Conservation (phyloP, 2,888 invertebrate species). For the Cryptophagus acutangulus region DNA sequence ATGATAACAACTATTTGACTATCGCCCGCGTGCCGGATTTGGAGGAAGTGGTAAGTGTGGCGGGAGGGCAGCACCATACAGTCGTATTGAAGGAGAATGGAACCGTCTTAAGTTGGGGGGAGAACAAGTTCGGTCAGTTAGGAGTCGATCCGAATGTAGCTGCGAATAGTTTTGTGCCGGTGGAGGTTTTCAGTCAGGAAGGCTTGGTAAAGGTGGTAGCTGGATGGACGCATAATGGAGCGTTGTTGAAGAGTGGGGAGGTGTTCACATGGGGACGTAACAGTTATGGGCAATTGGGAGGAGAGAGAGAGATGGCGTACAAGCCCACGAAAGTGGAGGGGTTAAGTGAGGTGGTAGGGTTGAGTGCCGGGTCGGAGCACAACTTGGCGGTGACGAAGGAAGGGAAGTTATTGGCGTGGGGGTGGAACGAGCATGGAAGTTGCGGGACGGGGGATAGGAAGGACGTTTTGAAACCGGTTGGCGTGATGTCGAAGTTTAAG, state of each 20-base stretch:
- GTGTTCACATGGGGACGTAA: slow-evolving; percentile 77
- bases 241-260: slow-evolving; percentile 58
- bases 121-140: slow-evolving; percentile 78
- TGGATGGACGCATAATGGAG: slow-evolving; percentile 77
- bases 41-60: slow-evolving; percentile 57
- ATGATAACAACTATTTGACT: slow-evolving; percentile 46
- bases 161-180: slow-evolving; percentile 50
- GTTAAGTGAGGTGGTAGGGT: slow-evolving; percentile 51
- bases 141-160: slow-evolving; percentile 55
- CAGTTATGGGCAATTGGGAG: slow-evolving; percentile 72
- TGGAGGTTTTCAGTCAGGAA: slow-evolving; percentile 55
- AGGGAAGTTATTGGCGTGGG: slow-evolving; percentile 71
- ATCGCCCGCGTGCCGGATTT: slow-evolving; percentile 54
- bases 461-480: slow-evolving; percentile 48
- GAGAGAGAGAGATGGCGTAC: slow-evolving; percentile 47
- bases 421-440: slow-evolving; percentile 88
- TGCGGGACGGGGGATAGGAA: slow-evolving; percentile 63
- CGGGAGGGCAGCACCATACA: slow-evolving; percentile 80
- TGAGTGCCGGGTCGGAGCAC: slow-evolving; percentile 75
- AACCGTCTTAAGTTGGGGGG: slow-evolving; percentile 71
- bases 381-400: slow-evolving; percentile 63
- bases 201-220: slow-evolving; percentile 56
- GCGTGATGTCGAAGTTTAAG: slow-evolving; percentile 41
- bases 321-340: slow-evolving; percentile 49
- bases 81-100: slow-evolving; percentile 55